Evolutionary conservation across 2,113 vertebrate genomes (phyloP).

Genomic region (Megatriorchis doriae): DNA sequence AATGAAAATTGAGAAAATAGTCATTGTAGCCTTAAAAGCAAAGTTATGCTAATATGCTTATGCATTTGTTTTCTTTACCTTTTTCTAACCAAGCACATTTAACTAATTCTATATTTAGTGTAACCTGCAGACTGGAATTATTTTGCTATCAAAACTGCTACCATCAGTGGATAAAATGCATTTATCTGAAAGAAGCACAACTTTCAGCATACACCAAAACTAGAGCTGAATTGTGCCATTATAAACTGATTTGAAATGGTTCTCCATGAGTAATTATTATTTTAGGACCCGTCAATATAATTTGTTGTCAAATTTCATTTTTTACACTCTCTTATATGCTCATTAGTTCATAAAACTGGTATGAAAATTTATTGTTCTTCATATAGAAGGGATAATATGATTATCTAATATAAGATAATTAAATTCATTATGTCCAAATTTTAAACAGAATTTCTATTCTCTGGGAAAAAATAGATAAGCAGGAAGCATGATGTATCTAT

Average conservation of each 20-base stretch:
- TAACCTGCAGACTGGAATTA: background rate
- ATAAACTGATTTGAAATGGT: background rate
- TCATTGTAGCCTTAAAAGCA: background rate
- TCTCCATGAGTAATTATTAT: background rate
- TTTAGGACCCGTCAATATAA: background rate
- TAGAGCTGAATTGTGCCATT: background rate
- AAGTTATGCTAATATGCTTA: background rate
- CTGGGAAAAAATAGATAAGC: background rate
- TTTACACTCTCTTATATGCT: background rate
- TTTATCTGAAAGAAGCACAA: background rate
- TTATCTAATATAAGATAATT: background rate
- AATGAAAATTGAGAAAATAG: background rate
- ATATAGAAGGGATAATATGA: background rate
- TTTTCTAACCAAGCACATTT: background rate
- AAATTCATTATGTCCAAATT: background rate
- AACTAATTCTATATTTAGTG: background rate
- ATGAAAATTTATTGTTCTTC: background rate
- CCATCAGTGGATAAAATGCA: background rate
- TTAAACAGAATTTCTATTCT: background rate
- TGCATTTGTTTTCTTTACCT: background rate
- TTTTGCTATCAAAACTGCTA: conserved; percentile 2
- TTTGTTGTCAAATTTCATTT: background rate
- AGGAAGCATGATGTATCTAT: background rate
- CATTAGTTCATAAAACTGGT: background rate
- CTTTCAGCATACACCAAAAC: background rate